Evolutionary conservation across 2,888 invertebrate genomes (phyloP), one percentile per base, ranked within the genome.

Genomic region (Lottia gigantea): DNA sequence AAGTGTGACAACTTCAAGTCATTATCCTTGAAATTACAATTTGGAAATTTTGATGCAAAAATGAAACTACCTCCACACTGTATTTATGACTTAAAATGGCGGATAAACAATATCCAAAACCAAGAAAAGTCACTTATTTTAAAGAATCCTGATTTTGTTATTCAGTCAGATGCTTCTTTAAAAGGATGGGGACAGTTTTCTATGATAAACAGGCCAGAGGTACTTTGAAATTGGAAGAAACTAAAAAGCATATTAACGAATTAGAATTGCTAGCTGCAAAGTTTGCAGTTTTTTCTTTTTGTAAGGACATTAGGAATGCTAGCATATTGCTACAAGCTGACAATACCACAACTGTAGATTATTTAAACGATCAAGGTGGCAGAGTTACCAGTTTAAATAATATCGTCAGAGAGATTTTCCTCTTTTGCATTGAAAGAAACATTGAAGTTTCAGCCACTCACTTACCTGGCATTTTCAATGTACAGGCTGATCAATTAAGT

Each of bases 381-480:
- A 31, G 3, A 62, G 46, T 8, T 46, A 15, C 1, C 23, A 62
- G 16, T 66, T 62, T 40, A 55, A 70, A 31, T n/a, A 66, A 61
- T 15, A 45, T 31, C 31, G 19, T 16, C 0, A 14, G 49, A 55
- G 40, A 67, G 8, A 62, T 67, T 3, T 71, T 66, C 55, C 8
- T n/a, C 11, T 67, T 66, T 66, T 55, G 6, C 4, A 71, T 46
- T 12, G n/a, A 49, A 2, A 70, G 45, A 26, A 19, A 62, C 12
- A 62, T 71, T 23, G 55, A 3, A 1, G 0, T 71, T n/a, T 45
- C 65, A 46, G 66, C 67, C 1, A 2, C 65, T 25, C 55, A 67
- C 31, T 16, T 71, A 16, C 62, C 66, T 15, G 67, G 71, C 12
- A 26, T 45, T n/a, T 25, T 45, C n/a, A 71, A 71, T 47, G 25